These are phyloP conservation scores for Nasonia longicornis DNA, from an alignment of 1,140 invertebrate species.

Conservation along the genomic window DNA sequence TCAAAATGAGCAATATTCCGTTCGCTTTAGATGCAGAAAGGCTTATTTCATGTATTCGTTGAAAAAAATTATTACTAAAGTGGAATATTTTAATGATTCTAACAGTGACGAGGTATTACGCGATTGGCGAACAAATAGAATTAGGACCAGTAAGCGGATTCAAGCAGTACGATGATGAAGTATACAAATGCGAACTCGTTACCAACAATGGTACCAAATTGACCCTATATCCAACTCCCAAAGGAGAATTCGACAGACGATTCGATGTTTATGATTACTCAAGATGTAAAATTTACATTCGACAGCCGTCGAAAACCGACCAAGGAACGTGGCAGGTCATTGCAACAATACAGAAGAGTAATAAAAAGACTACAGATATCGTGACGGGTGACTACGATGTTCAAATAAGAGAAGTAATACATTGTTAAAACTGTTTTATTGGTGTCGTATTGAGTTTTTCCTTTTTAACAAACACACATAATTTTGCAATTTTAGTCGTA, in stretches of 20 bases:
- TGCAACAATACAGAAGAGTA: background rate
- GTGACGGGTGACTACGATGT: background rate
- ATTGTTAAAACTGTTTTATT: background rate
- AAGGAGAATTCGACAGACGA: background rate
- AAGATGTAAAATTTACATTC: background rate
- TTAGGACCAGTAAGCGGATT: background rate
- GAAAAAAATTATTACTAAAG: too few relatives aligned
- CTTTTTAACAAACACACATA: background rate
- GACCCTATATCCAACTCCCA: background rate
- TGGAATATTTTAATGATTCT: too few relatives aligned
- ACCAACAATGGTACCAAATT: background rate
- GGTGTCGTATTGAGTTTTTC: background rate
- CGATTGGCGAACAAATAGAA: background rate
- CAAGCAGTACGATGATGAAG: background rate
- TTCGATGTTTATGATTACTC: background rate
- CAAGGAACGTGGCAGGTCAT: constrained; percentile 25
- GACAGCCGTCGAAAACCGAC: background rate
- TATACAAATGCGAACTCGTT: constrained; percentile 2
- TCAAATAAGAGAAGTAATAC: constrained; percentile 28
- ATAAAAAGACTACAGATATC: background rate
- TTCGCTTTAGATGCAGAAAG: too few relatives aligned
- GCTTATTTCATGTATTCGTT: too few relatives aligned
- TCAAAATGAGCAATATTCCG: too few relatives aligned
- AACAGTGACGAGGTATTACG: background rate
- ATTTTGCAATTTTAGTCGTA: constrained; percentile 1